Evolutionary conservation across 1,140 invertebrate species (phyloP), one percentile per base, ranked within the genome.

Genomic region (Hyposmocoma kahamanoa): DNA sequence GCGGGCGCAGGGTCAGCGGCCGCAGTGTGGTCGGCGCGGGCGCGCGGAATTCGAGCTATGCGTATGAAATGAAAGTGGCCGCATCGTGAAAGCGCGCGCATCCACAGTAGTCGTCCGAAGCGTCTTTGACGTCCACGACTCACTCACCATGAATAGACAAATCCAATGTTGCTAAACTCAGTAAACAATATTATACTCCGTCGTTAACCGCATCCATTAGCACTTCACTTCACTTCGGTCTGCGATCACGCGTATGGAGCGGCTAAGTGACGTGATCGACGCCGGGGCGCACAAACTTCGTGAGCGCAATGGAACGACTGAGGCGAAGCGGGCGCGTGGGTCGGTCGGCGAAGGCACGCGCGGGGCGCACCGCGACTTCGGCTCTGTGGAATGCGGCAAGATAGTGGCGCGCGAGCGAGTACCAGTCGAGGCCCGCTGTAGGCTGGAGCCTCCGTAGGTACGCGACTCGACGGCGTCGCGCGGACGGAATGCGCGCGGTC

Each of bases 21-120:
- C 77, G 75, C 71, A 34, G 75, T 60, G 70, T 74, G 72, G 67
- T 69, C 76, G 72, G 67, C 65, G 68, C 68, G 60, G 69, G 63
- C 73, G 68, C 67, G 72, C 69, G 81, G 81, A 84, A 84, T 84
- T 77, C 75, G 67, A 83, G 72, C 71, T 81, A 84, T 84, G 81
- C 79, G 75, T 83, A 80, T 83, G 73, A 84, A 83, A 79, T 81
- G 80, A 83, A 83, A 83, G 81, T 83, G 75, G 75, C 73, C 73
- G 70, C 66, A 76, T 74, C 76, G 81, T 80, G 81, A 85, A 85
- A 85, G 81, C 81, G 79, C 81, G 75, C 81, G 75, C 75, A 77
- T 74, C 72, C 62, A 68, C 65, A 50, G 58, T 47, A 47, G 57
- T 50, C 55, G 47, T 66, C 57, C 62, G 59, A 45, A 43, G 52